These are phyloP conservation scores for Eutolmus rufibarbis DNA, from an alignment of 2,888 invertebrate species.

Conservation along the genomic window DNA sequence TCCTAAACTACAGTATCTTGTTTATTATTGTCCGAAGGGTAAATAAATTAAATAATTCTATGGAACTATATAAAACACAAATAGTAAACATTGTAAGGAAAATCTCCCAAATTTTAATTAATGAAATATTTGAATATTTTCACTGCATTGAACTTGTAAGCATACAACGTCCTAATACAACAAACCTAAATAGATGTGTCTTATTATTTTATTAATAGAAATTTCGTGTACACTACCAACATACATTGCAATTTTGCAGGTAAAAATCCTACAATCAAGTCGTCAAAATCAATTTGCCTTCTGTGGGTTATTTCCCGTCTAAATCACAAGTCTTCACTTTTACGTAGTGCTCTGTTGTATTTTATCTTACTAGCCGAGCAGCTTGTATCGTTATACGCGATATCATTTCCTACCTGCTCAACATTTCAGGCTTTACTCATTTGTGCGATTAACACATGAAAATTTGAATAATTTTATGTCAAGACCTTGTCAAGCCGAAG, in stretches of 20 bases:
- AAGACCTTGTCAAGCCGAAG: conserved; percentile 44
- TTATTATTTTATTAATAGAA: background rate
- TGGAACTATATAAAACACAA: no score
- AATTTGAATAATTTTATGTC: conserved; percentile 46
- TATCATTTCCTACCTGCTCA: background rate
- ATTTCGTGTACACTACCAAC: background rate
- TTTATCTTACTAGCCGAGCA: background rate
- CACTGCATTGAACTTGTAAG: background rate
- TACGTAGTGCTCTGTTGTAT: background rate
- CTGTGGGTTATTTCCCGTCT: background rate
- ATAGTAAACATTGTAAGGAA: no score
- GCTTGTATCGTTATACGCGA: background rate
- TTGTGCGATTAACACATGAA: conserved; percentile 41
- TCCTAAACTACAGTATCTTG: no score
- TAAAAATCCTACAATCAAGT: background rate
- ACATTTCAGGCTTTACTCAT: background rate
- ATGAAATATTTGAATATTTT: background rate
- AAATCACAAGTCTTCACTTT: conserved; percentile 14
- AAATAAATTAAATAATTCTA: no score
- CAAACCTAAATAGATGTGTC: background rate
- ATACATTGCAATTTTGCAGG: background rate
- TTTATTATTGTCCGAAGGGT: no score
- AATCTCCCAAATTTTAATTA: no score
- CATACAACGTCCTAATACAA: background rate
- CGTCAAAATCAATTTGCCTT: conserved; percentile 14